Evolutionary conservation across 2,888 invertebrate genomes (phyloP), one percentile per base, ranked within the genome.

Genomic region (Metallyticus violacea): DNA sequence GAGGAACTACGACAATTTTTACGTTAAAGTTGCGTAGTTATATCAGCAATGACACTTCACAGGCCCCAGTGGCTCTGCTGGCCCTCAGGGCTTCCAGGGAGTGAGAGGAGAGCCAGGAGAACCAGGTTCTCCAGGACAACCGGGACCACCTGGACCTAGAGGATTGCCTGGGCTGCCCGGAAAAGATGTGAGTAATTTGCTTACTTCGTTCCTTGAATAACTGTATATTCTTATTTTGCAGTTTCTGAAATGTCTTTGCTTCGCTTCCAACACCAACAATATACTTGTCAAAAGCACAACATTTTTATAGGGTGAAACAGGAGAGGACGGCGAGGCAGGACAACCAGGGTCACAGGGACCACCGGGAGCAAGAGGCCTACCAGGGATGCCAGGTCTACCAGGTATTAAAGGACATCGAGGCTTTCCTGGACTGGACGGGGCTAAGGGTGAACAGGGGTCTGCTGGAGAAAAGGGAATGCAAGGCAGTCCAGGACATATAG

Each of bases 371-470:
- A 93, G 97, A 89, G 97, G 97, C 0, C 91, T 94, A 7, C 93
- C 95, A 4, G 95, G 97, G 77, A 93, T 96, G 91, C 96, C 97
- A 0, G 97, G 97, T 0, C 92, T 97, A 6, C 96, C 97, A 2
- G 97, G 97, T 2, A 91, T 95, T 0, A 97, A 97, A 91, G 97
- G 97, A 0, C 97, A 97, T 91, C 93, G 96, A 84, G 97, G 97
- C 1, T 96, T 95, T 89, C 94, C 94, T 25, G 97, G 97, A 26
- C 92, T 95, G 87, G 96, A 97, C 90, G 97, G 97, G 0, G 92
- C 94, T 4, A 97, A 97, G 91, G 97, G 97, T 5, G 97, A 97
- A 89, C 95, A 95, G 90, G 97, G 97, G 0, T 90, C 93, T 1
- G 86, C 92, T 4, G 97, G 97, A 29, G 97, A 97, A 89, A 97